Percentiles rank a stretch among this genome's conserved stretches.
Evolutionary conservation across 2,797 vertebrate genomes (phyloP).

Genomic region (Danio aesculapii): DNA sequence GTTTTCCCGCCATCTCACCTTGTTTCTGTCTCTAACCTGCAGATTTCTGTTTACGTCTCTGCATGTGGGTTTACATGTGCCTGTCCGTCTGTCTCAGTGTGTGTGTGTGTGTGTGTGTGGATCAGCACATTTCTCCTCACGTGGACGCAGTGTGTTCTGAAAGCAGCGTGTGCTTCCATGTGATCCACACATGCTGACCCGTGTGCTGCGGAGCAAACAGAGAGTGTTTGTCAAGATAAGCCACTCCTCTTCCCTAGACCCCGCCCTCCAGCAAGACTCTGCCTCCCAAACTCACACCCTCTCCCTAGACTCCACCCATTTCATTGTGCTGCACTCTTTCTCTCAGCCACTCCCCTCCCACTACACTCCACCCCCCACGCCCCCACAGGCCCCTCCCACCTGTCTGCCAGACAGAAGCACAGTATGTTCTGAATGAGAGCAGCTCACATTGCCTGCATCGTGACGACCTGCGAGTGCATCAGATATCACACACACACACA

Average conservation of each 20-base stretch:
- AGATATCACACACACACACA: too few species aligned
- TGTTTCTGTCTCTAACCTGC: too few species aligned
- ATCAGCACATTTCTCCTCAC: slow-evolving; percentile 53
- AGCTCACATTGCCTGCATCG: slow-evolving; percentile 8
- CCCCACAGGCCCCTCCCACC: not conserved
- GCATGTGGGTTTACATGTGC: slow-evolving; percentile 22
- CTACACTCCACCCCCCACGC: not conserved
- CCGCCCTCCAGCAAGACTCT: not conserved
- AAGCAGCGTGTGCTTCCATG: slow-evolving; percentile 70
- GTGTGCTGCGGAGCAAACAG: slow-evolving; percentile 64
- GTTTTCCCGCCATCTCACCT: not conserved
- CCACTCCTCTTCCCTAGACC: not conserved
- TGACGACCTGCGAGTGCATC: not conserved
- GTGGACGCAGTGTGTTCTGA: slow-evolving; percentile 60
- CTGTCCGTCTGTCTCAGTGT: not conserved
- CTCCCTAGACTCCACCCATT: too few species aligned
- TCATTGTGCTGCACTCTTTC: too few species aligned
- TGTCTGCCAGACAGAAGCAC: not conserved
- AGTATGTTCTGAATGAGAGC: slow-evolving; percentile 6
- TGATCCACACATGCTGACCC: slow-evolving; percentile 76
- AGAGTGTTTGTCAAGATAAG: not conserved
- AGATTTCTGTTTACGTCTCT: slow-evolving; percentile 9
- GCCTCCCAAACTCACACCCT: too few species aligned
- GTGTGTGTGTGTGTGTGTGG: slow-evolving; percentile 33
- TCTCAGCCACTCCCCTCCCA: not conserved